phyloP scores from a whole-genome alignment of 2,797 vertebrate genomes.

The Sebastes jordani region DNA sequence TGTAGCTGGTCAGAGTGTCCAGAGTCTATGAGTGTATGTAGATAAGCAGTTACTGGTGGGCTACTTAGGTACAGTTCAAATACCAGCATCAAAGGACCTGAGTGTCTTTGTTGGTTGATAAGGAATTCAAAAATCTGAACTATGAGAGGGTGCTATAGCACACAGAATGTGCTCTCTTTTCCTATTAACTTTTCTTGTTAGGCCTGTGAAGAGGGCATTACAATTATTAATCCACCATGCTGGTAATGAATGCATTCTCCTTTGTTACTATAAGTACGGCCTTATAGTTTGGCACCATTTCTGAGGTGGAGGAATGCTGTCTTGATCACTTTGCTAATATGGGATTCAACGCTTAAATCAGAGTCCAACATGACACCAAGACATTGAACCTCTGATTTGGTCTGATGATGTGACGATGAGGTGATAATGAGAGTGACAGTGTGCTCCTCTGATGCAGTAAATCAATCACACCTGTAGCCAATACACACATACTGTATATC shows the following conservation, averaged over 20 bases:
- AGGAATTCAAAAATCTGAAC: not conserved
- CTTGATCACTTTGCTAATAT: not conserved
- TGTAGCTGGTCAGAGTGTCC: not conserved
- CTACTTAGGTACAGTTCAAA: not conserved
- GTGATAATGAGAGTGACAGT: not conserved
- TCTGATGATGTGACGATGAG: not conserved
- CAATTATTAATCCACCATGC: not conserved
- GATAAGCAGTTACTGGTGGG: not conserved
- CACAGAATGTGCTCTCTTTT: not conserved
- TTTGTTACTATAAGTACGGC: not conserved
- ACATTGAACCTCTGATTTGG: not conserved
- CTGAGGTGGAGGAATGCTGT: not conserved
- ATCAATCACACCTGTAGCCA: not conserved
- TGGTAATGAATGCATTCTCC: not conserved
- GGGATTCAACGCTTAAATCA: not conserved
- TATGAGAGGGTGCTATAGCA: too few species aligned
- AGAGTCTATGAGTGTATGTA: not conserved
- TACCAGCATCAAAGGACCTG: not conserved
- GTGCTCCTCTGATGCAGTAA: not conserved
- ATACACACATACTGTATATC: not conserved
- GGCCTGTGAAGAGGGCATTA: too few species aligned
- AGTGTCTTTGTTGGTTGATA: not conserved
- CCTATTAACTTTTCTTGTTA: too few species aligned
- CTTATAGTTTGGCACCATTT: not conserved
- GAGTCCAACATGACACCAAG: not conserved